Percentiles rank a stretch among this genome's conserved stretches.
Evolutionary conservation across 2,797 vertebrate genomes (phyloP).

Genomic region (Apogon hyalosoma): DNA sequence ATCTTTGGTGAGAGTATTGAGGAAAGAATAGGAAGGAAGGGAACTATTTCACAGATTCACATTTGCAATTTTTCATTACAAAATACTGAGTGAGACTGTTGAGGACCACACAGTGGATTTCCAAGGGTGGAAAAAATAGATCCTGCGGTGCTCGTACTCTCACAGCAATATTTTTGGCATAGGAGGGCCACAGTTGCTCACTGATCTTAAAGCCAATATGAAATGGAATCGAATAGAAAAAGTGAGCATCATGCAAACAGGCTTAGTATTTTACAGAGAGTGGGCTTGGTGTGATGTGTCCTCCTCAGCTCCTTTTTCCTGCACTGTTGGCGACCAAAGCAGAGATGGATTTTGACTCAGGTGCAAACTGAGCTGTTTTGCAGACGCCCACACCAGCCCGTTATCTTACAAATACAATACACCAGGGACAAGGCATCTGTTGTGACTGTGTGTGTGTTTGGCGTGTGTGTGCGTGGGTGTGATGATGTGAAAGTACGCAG

Average conservation of each 20-base stretch:
- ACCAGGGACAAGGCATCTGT: constrained; percentile 80
- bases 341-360: constrained; percentile 81
- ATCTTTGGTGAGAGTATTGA: constrained; percentile 12
- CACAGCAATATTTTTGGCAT: constrained; percentile 46
- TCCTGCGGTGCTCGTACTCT: constrained; percentile 17
- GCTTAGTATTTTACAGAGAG: constrained; percentile 62
- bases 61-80: background rate
- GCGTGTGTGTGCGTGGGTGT: constrained; percentile 21
- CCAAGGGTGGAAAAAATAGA: constrained; percentile 20
- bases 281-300: constrained; percentile 69
- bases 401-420: constrained; percentile 81
- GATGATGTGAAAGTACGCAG: constrained; percentile 26
- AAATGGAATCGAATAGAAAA: constrained; percentile 63
- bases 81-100: constrained; percentile 17
- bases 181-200: constrained; percentile 60
- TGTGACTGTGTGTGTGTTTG: constrained; percentile 45
- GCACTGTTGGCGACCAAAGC: constrained; percentile 69
- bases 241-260: constrained; percentile 60
- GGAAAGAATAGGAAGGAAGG: background rate
- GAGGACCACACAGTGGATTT: constrained; percentile 30
- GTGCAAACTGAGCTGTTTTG: constrained; percentile 81
- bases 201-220: constrained; percentile 69
- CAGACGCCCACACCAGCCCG: constrained; percentile 74
- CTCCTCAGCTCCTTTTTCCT: constrained; percentile 69
- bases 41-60: too few relatives aligned